Conservation (phyloP, 2,797 vertebrate genomes). For the Pteropus rufus region DNA sequence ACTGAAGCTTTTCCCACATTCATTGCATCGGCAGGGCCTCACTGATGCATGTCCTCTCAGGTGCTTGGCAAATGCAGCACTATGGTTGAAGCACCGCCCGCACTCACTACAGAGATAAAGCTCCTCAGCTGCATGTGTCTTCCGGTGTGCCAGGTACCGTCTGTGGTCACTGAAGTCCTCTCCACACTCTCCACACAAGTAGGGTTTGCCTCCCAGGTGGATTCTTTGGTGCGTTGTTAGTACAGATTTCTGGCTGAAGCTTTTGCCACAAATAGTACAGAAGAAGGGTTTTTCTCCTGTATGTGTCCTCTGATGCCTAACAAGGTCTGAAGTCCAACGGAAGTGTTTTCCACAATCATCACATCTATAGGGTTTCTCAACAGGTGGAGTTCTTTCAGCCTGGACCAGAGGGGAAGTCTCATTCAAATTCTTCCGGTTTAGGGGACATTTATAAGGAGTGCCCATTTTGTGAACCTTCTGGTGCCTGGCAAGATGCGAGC, state of each 20-base stretch:
- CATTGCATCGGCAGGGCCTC: constrained; percentile 61
- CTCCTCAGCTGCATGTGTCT: constrained; percentile 35
- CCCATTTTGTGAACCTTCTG: constrained; percentile 74
- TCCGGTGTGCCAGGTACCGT: constrained; percentile 59
- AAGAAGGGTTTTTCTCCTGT: constrained; percentile 76
- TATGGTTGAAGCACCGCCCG: constrained; percentile 66
- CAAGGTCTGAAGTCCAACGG: constrained; percentile 75
- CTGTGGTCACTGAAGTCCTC: constrained; percentile 69
- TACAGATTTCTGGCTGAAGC: constrained; percentile 76
- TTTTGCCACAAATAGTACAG: constrained; percentile 72
- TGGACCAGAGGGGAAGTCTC: neutral
- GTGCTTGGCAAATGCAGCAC: constrained; percentile 61
- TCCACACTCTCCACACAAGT: constrained; percentile 67
- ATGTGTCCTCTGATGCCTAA: constrained; percentile 73
- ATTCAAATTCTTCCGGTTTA: constrained; percentile 37
- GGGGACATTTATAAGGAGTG: constrained; percentile 10
- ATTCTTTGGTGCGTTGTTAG: constrained; percentile 76
- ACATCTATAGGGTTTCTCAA: constrained; percentile 67
- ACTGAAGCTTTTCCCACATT: constrained; percentile 75
- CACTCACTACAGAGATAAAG: constrained; percentile 66
- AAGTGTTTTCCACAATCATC: constrained; percentile 72
- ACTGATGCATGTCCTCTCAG: constrained; percentile 55
- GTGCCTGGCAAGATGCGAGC: constrained; percentile 78
- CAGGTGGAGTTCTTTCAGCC: constrained; percentile 3
- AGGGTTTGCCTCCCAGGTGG: constrained; percentile 64